Evolutionary conservation across 2,888 invertebrate species (phyloP), one percentile per base, ranked within the genome.

Genomic region (Amaurobius ferox): DNA sequence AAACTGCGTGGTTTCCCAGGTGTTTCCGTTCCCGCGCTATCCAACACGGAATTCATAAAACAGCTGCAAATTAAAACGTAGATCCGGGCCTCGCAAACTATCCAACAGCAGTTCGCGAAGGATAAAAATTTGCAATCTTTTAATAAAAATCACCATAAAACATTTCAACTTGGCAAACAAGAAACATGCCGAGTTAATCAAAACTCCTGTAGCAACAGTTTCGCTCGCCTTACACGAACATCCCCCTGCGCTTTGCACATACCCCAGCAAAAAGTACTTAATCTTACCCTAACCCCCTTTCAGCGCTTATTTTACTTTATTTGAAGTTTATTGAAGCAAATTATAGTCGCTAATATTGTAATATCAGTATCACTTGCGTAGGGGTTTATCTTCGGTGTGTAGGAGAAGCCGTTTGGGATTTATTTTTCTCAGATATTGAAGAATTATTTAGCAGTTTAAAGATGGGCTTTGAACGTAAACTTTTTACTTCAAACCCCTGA

Each of bases 1-100:
- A 70, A 79, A 79, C 79, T 73, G 68, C 68, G 66, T 64, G 29
- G 28, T 64, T n/a, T 67, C 44, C 86, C 86, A 86, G 86, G 86
- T 86, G 86, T 71, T 72, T 64, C 40, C 13, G 26, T 86, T 86
- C 86, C 79, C 86, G 76, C 79, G 70, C 71, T 79, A 39, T 71
- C 86, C 79, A 74, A 64, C 86, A 86, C 86, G 86, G 35, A 86
- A 86, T 86, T 79, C 86, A 86, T 86, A 86, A 86, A 79, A 79
- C 86, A 79, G 76, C 74, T 79, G 86, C 79, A 79, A 86, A 86
- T 86, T 86, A 86, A 86, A 86, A 86, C 76, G 76, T 74, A 66
- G 79, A 79, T 35, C 55, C n/a, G n/a, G n/a, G n/a, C n/a, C n/a
- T n/a, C 62, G 64, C 62, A 70, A 81, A 77, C 83, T 64, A 74